Conservation (phyloP, 1,140 invertebrate genomes). For the Drosophila pseudoobscura region DNA sequence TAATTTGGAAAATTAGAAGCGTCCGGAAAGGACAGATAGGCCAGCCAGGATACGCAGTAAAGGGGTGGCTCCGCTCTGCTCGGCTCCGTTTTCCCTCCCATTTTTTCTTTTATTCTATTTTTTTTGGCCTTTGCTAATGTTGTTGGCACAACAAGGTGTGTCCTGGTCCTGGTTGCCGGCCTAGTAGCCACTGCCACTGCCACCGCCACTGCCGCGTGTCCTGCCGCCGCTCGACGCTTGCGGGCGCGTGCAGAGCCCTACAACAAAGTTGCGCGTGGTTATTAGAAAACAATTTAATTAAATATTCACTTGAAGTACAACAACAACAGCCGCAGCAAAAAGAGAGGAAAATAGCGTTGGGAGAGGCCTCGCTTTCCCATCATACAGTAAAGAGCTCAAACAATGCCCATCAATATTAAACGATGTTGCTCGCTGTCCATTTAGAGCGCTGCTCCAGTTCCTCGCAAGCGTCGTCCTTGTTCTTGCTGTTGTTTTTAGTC, state of each 20-base stretch:
- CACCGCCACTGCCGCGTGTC: conserved; percentile 41
- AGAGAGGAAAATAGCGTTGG: conserved; percentile 7
- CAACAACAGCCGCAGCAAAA: conserved; percentile 25
- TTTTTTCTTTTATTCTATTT: conserved; percentile 12
- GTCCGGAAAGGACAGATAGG: conserved; percentile 35
- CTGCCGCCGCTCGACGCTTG: conserved; percentile 56
- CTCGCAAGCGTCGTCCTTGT: conserved; percentile 18
- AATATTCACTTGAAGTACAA: conserved; percentile 81
- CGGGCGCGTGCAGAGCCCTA: conserved; percentile 62
- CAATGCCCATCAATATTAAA: conserved; percentile 80
- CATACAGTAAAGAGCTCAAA: conserved; percentile 70
- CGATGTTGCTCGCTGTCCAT: conserved; percentile 68
- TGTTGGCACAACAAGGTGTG: conserved; percentile 83
- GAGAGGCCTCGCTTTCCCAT: conserved; percentile 61
- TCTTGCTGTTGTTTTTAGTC: conserved; percentile 20
- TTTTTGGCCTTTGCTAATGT: conserved; percentile 77
- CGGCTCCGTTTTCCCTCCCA: conserved; percentile 21
- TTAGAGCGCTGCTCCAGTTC: conserved; percentile 50
- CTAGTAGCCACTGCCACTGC: conserved; percentile 27
- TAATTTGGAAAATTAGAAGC: conserved; percentile 82
- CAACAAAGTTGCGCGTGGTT: conserved; percentile 75
- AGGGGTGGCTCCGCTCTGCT: conserved; percentile 61
- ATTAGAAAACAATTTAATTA: conserved; percentile 83
- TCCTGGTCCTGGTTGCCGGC: conserved; percentile 45
- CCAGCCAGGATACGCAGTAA: conserved; percentile 43